Evolutionary conservation across 2,113 vertebrate genomes (phyloP).

Genomic region (Panthera tigris): DNA sequence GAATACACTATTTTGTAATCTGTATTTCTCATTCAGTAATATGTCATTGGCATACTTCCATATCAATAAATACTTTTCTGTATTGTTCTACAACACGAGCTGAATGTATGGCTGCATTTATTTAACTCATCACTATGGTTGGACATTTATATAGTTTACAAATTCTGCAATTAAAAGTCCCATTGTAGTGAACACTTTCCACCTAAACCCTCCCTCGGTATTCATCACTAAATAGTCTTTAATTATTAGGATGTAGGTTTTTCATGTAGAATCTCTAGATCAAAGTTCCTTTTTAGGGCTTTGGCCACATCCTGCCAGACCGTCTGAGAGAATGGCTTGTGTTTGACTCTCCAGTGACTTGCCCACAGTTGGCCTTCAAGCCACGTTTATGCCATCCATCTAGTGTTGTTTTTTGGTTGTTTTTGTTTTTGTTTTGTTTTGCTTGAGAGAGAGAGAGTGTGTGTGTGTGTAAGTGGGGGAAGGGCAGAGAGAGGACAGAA

Average conservation of each 20-base stretch:
- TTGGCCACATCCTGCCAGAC: background rate
- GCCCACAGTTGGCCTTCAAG: background rate
- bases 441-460: too few relatives aligned
- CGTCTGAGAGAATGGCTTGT: background rate
- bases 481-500: too few relatives aligned
- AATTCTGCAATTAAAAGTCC: background rate
- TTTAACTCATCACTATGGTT: background rate
- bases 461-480: too few relatives aligned
- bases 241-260: background rate
- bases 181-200: background rate
- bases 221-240: background rate
- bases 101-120: background rate
- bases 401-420: too few relatives aligned
- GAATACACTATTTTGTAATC: background rate
- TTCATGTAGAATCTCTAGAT: background rate
- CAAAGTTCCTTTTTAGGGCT: background rate
- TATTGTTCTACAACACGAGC: background rate
- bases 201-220: background rate
- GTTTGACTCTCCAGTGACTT: background rate
- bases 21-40: background rate
- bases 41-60: background rate
- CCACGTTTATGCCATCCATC: rapidly evolving
- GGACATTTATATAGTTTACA: background rate
- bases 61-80: background rate
- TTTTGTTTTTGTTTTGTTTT: too few relatives aligned